Percentiles rank a stretch among this genome's conserved stretches.
phyloP scores from a whole-genome alignment of 1,140 invertebrate genomes.

The Dreissena rostriformis region DNA sequence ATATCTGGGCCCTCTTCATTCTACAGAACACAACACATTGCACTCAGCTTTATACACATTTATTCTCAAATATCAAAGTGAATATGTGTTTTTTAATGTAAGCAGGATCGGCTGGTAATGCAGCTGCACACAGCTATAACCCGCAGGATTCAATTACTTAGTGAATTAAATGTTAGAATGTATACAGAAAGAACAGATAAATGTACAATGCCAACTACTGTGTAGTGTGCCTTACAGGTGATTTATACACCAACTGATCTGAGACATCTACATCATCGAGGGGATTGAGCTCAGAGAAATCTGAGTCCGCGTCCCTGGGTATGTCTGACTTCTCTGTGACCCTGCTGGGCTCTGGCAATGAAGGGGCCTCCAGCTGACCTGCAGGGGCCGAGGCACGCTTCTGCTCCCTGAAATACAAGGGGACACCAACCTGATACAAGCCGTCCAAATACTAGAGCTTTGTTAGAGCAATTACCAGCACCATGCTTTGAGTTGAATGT shows the following conservation, averaged over 20 bases:
- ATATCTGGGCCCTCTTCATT: constrained; percentile 87
- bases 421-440: too few relatives aligned
- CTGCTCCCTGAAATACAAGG: constrained; percentile 60
- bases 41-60: background rate
- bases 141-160: too few relatives aligned
- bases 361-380: constrained; percentile 56
- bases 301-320: constrained; percentile 73
- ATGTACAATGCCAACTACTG: too few relatives aligned
- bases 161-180: too few relatives aligned
- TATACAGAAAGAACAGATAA: background rate
- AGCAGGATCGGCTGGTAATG: too few relatives aligned
- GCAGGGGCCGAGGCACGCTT: constrained; percentile 73
- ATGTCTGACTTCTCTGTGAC: constrained; percentile 79
- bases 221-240: constrained; percentile 68
- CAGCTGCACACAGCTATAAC: too few relatives aligned
- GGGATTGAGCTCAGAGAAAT: constrained; percentile 81
- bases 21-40: constrained; percentile 53
- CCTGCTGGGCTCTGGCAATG: constrained; percentile 42
- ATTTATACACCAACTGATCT: constrained; percentile 88
- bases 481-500: too few relatives aligned
- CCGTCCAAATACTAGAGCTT: too few relatives aligned
- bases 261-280: constrained; percentile 91
- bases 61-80: too few relatives aligned
- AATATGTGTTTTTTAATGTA: too few relatives aligned
- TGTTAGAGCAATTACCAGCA: too few relatives aligned